These are phyloP conservation scores for Drosophila sturtevanti DNA, from an alignment of 1,140 invertebrate species.

Conservation along the genomic window DNA sequence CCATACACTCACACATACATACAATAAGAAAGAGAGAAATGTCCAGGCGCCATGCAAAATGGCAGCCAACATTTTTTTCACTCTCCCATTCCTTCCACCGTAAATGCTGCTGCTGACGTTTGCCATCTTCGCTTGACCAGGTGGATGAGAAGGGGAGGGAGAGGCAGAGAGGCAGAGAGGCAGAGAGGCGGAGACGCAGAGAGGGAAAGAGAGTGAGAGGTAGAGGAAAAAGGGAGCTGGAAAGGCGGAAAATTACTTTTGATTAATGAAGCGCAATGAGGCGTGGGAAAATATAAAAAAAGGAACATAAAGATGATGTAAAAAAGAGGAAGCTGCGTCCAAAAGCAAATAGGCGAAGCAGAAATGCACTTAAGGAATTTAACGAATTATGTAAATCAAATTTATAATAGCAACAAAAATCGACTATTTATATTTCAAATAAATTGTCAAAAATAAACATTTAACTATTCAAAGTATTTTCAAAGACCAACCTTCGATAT, in stretches of 20 bases:
- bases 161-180: neutral
- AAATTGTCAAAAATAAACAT: no score
- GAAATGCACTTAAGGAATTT: conserved; percentile 26
- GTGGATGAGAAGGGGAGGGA: conserved; percentile 27
- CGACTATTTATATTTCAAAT: neutral
- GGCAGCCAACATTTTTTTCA: conserved; percentile 59
- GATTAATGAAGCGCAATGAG: conserved; percentile 75
- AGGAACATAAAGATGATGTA: conserved; percentile 49
- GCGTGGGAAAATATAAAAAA: conserved; percentile 41
- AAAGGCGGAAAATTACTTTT: conserved; percentile 78
- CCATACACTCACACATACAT: neutral
- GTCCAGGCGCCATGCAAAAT: conserved; percentile 66
- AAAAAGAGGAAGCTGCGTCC: conserved; percentile 27
- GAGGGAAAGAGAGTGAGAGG: no score
- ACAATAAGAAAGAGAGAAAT: conserved; percentile 27
- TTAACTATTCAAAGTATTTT: no score
- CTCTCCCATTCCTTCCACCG: conserved; percentile 18
- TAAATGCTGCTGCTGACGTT: conserved; percentile 55
- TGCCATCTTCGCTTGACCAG: conserved; percentile 60
- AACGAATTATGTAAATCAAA: conserved; percentile 3
- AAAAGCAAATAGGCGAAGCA: conserved; percentile 7
- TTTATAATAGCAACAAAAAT: neutral
- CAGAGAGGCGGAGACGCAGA: neutral
- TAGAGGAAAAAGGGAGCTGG: conserved; percentile 3
- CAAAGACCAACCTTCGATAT: no score